These are phyloP conservation scores for Trachymyrmex cornetzi DNA, from an alignment of 1,140 invertebrate species.

Conservation along the genomic window DNA sequence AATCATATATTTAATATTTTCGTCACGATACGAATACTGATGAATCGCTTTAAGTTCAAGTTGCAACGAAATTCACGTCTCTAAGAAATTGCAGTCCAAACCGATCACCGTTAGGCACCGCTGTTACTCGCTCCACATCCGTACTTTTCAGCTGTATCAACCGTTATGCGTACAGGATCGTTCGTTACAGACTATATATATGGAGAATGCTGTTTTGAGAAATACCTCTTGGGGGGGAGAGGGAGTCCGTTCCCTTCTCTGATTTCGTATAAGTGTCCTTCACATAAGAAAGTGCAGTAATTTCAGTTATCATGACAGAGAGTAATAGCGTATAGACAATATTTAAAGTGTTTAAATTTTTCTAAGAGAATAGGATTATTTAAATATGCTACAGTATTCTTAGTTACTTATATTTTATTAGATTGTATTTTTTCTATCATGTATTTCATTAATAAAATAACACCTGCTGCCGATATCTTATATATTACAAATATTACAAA, in stretches of 20 bases:
- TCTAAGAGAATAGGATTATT: neutral
- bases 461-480: neutral
- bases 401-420: neutral
- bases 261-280: neutral
- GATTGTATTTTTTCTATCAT: neutral
- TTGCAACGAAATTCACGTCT: neutral
- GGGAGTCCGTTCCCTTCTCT: no score
- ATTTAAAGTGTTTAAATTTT: neutral
- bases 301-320: neutral
- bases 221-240: no score
- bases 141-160: constrained; percentile 10
- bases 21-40: neutral
- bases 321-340: neutral
- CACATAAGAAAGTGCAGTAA: no score
- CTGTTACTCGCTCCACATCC: constrained; percentile 4
- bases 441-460: neutral
- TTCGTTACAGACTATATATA: neutral
- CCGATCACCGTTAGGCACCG: constrained; percentile 21
- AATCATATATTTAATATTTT: neutral
- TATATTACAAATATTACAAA: neutral
- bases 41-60: neutral
- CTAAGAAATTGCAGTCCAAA: neutral
- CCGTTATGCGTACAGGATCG: constrained; percentile 11
- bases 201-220: neutral
- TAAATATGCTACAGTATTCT: neutral